Conservation (phyloP, 2,888 invertebrate species). For the Rhamphomyia laevipes region DNA sequence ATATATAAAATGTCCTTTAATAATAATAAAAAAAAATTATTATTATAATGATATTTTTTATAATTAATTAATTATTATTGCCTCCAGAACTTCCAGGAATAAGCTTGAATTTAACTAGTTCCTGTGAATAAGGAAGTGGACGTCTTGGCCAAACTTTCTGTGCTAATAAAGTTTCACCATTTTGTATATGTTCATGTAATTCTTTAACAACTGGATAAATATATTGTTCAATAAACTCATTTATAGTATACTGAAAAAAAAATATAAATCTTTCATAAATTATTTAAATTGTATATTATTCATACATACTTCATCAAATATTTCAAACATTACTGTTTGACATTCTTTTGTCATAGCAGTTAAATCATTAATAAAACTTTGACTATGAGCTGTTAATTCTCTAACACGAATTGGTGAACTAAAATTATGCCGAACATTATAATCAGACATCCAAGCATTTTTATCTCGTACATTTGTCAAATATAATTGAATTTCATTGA, state of each 20-base stretch:
- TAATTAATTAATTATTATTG: too few relatives aligned
- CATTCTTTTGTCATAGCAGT: conserved; percentile 43
- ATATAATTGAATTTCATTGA: conserved; percentile 33
- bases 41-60: too few relatives aligned
- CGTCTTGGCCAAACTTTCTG: conserved; percentile 47
- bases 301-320: conserved; percentile 43
- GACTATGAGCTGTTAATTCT: conserved; percentile 45
- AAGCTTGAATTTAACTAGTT: conserved; percentile 16
- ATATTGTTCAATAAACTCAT: conserved; percentile 55
- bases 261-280: background rate
- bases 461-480: conserved; percentile 28
- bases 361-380: conserved; percentile 46
- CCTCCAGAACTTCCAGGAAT: too few relatives aligned
- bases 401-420: conserved; percentile 53
- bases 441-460: conserved; percentile 56
- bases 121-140: conserved; percentile 40
- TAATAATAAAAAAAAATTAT: too few relatives aligned
- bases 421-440: conserved; percentile 56
- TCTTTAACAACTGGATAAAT: conserved; percentile 42
- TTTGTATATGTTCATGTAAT: conserved; percentile 44
- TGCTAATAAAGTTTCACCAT: conserved; percentile 41
- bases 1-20: too few relatives aligned
- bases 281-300: background rate
- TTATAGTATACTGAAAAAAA: conserved; percentile 32
- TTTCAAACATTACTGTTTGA: conserved; percentile 43